Evolutionary conservation across 2,113 vertebrate species (phyloP).

Genomic region (Corydoras maculifer): DNA sequence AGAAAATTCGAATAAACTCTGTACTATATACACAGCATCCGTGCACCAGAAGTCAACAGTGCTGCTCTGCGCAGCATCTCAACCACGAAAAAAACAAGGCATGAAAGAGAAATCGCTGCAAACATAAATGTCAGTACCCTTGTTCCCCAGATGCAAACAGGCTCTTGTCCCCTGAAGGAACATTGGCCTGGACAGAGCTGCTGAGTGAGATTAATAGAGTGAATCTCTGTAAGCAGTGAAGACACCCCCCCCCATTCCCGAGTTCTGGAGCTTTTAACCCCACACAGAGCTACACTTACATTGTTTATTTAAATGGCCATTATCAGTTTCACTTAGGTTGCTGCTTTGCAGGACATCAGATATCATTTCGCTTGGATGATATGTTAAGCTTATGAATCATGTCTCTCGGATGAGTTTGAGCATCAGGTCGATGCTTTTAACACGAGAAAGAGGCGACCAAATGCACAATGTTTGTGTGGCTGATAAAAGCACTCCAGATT

Average conservation of each 20-base stretch:
- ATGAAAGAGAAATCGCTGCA: not conserved
- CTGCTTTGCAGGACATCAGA: conserved; percentile 14
- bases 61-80: conserved; percentile 19
- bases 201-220: conserved; percentile 41
- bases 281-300: conserved; percentile 1
- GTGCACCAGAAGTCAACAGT: not conserved
- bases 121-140: conserved; percentile 6
- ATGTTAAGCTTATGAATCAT: conserved; percentile 5
- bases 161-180: conserved; percentile 16
- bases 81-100: not conserved
- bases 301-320: conserved; percentile 2
- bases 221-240: conserved; percentile 28
- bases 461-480: not conserved
- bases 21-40: not conserved
- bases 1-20: not conserved
- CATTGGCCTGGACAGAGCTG: conserved; percentile 34
- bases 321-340: not conserved
- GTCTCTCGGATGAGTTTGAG: not conserved
- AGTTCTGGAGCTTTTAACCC: conserved; percentile 19
- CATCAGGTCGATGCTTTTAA: not conserved
- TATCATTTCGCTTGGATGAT: conserved; percentile 8
- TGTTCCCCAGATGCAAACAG: conserved; percentile 35
- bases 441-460: not conserved
- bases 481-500: not conserved
- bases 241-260: not conserved